Percentiles rank a stretch among this genome's conserved stretches.
phyloP scores from a whole-genome alignment of 2,113 vertebrate genomes.

The Mus musculus region GRCm39 chr1:86678501-86679000 shows the following conservation, averaged over 20 bases:
- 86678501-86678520: neutral
- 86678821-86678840: neutral
- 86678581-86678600: neutral
- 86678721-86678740: neutral
- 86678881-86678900: constrained; percentile 36
- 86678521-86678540: neutral
- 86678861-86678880: neutral
- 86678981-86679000: no score
- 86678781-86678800: neutral
- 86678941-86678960: no score
- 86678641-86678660: neutral
- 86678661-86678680: neutral
- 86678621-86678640: neutral
- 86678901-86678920: neutral
- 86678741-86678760: neutral
- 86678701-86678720: neutral
- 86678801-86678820: constrained; percentile 14
- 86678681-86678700: neutral
- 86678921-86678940: no score
- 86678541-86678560: neutral
- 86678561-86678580: neutral
- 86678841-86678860: constrained; percentile 4
- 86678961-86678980: no score
- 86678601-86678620: neutral
- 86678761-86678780: neutral